Evolutionary conservation across 2,888 invertebrate species (phyloP).

Genomic region (Sarcophaga variegata): DNA sequence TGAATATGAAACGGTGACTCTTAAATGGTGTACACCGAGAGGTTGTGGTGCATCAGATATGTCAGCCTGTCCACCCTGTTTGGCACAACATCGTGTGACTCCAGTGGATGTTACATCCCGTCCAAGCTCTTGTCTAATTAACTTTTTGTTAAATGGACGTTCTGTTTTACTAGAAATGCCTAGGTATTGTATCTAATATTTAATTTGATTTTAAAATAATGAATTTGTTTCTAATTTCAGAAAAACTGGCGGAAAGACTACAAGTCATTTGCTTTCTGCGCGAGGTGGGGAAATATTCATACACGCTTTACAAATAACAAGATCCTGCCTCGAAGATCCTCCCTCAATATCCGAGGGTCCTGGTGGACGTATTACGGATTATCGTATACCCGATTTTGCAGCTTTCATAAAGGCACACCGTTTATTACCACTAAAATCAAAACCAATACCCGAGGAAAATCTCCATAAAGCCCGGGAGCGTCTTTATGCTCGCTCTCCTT

Average conservation of each 20-base stretch:
- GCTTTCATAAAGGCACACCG: conserved; percentile 92
- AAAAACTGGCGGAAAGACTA: conserved; percentile 92
- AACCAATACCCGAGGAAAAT: conserved; percentile 75
- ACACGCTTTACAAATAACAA: conserved; percentile 92
- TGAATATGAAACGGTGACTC: conserved; percentile 90
- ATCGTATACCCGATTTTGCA: conserved; percentile 92
- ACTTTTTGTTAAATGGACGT: conserved; percentile 97
- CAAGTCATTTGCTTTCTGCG: conserved; percentile 95
- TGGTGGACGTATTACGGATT: conserved; percentile 96
- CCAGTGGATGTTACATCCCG: conserved; percentile 98
- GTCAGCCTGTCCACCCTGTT: conserved; percentile 92
- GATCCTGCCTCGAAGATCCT: conserved; percentile 95
- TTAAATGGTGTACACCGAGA: conserved; percentile 99
- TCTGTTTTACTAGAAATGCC: conserved; percentile 96
- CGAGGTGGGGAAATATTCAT: conserved; percentile 98
- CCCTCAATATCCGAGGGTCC: conserved; percentile 97
- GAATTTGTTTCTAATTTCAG: conserved; percentile 73
- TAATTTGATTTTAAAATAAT: neutral
- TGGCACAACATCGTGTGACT: conserved; percentile 94
- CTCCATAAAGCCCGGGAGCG: conserved; percentile 86
- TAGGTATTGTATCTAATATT: conserved; percentile 78
- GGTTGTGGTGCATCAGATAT: conserved; percentile 90
- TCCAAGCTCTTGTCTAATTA: conserved; percentile 98
- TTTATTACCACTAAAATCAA: conserved; percentile 87
- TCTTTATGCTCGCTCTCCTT: conserved; percentile 90